These are phyloP conservation scores for Zeuzera pyrina DNA, from an alignment of 2,888 invertebrate species.

Conservation along the genomic window DNA sequence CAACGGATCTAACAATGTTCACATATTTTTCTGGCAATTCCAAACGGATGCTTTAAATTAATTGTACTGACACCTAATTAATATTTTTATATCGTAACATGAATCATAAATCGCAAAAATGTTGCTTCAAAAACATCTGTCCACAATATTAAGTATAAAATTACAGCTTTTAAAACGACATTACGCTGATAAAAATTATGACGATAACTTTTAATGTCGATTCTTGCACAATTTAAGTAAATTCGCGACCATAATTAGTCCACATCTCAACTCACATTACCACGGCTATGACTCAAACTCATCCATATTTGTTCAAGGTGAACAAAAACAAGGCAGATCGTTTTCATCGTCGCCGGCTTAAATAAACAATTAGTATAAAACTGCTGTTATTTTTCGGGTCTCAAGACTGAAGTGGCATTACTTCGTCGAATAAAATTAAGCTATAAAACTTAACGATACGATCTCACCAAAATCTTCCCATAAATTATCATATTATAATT, in stretches of 20 bases:
- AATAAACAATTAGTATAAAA: slow-evolving; percentile 33
- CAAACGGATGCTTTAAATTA: slow-evolving; percentile 28
- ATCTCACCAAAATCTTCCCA: slow-evolving; percentile 32
- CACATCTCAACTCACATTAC: slow-evolving; percentile 11
- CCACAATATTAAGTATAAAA: not conserved
- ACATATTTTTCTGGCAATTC: slow-evolving; percentile 27
- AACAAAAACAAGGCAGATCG: slow-evolving; percentile 23
- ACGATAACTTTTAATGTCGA: slow-evolving; percentile 22
- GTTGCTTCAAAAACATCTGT: not conserved
- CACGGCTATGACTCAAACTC: slow-evolving; percentile 13
- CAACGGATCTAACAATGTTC: slow-evolving; percentile 41
- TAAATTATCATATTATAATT: slow-evolving; percentile 42
- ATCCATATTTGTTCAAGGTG: slow-evolving; percentile 22
- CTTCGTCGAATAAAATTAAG: slow-evolving; percentile 44
- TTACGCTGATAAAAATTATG: slow-evolving; percentile 20
- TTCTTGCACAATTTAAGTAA: slow-evolving; percentile 24
- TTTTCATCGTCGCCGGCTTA: slow-evolving; percentile 21
- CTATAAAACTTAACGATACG: slow-evolving; percentile 50
- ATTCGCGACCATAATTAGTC: slow-evolving; percentile 21
- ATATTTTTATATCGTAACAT: slow-evolving; percentile 6
- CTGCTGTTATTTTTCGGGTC: slow-evolving; percentile 14
- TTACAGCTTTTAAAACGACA: slow-evolving; percentile 15
- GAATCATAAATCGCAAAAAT: slow-evolving; percentile 18
- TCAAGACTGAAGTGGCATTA: slow-evolving; percentile 17
- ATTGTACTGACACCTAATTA: slow-evolving; percentile 4